Conservation (phyloP, 2,888 invertebrate species). For the Eucera pruinosa region DNA sequence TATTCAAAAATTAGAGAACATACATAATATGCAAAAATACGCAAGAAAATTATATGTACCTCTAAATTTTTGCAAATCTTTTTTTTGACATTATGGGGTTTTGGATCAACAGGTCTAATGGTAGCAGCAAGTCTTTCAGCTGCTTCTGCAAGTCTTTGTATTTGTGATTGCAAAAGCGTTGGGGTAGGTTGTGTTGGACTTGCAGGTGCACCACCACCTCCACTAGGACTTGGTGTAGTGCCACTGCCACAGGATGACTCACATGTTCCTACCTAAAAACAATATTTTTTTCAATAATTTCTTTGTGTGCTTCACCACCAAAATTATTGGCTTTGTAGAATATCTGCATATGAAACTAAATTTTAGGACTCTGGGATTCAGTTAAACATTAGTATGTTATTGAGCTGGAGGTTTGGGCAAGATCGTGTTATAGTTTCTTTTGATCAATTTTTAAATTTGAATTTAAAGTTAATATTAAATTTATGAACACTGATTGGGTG, state of each 20-base stretch:
- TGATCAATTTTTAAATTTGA: too few relatives aligned
- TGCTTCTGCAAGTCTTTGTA: conserved; percentile 92
- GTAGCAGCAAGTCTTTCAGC: conserved; percentile 93
- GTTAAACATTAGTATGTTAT: too few relatives aligned
- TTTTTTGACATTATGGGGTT: conserved; percentile 95
- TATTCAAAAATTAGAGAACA: too few relatives aligned
- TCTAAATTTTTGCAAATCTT: conserved; percentile 96
- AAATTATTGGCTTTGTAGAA: too few relatives aligned
- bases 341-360: too few relatives aligned
- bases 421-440: too few relatives aligned
- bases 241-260: conserved; percentile 83
- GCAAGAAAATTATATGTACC: conserved; percentile 84
- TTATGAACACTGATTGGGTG: too few relatives aligned
- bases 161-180: conserved; percentile 92
- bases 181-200: conserved; percentile 89
- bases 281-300: not conserved
- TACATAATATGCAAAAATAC: too few relatives aligned
- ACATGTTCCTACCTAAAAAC: conserved; percentile 79
- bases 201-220: conserved; percentile 80
- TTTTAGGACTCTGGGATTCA: too few relatives aligned
- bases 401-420: too few relatives aligned
- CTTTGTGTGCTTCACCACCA: too few relatives aligned
- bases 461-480: too few relatives aligned
- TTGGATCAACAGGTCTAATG: conserved; percentile 94
- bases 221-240: conserved; percentile 82